A percentile compares a stretch with the other conserved stretches of the same genome.
phyloP scores from a whole-genome alignment of 2,113 vertebrate species.

The Tachysurus vachellii region DNA sequence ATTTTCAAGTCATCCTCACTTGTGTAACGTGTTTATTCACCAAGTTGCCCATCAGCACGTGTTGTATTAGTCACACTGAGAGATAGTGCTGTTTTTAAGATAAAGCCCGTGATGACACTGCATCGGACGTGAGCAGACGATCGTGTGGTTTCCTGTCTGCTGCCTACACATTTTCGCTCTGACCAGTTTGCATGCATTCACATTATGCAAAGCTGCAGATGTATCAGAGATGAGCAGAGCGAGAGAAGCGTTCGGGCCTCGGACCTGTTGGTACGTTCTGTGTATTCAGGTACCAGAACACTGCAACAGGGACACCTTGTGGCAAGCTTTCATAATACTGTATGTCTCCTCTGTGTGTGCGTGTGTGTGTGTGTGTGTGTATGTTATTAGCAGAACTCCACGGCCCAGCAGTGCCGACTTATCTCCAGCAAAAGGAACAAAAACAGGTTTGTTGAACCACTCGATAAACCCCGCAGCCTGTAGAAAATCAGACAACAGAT shows the following conservation, averaged over 20 bases:
- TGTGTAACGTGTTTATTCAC: background rate
- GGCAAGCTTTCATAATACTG: slow-evolving; percentile 26
- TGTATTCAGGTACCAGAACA: background rate
- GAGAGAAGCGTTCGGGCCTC: background rate
- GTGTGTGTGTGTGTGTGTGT: background rate
- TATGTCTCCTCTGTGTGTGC: too few relatives aligned
- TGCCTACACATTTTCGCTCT: slow-evolving; percentile 13
- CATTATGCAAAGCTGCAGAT: slow-evolving; percentile 29
- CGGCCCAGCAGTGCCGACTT: slow-evolving; percentile 21
- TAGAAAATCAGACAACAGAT: background rate
- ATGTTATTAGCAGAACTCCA: slow-evolving; percentile 18
- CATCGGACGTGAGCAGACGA: slow-evolving; percentile 44
- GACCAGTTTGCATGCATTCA: slow-evolving; percentile 5
- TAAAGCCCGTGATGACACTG: slow-evolving; percentile 58
- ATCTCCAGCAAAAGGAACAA: slow-evolving; percentile 6
- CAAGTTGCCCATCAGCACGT: background rate
- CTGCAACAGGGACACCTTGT: slow-evolving; percentile 51
- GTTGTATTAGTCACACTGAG: background rate
- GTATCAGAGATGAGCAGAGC: slow-evolving; percentile 5
- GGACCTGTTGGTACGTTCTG: background rate
- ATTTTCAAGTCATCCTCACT: background rate
- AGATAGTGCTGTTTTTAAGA: slow-evolving; percentile 20
- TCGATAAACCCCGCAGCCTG: background rate
- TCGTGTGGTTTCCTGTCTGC: slow-evolving; percentile 46
- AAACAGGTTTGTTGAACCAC: slow-evolving; percentile 41